Conservation (phyloP, 2,888 invertebrate species). For the Hypselothyrea guttata region DNA sequence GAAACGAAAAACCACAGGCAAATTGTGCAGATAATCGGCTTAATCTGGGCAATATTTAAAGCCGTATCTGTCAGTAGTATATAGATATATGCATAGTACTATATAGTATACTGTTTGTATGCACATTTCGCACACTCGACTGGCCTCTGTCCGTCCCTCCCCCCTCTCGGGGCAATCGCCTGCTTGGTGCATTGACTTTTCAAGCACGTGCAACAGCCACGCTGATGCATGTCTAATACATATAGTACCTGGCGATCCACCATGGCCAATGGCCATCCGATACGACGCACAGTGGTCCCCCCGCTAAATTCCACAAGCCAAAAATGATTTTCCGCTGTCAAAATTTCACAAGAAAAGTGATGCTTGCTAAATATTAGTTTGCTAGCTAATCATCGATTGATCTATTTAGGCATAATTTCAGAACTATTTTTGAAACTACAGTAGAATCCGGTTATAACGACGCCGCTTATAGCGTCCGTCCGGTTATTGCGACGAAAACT, state of each 20-base stretch:
- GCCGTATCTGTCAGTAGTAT: neutral
- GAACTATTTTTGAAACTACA: too few relatives aligned
- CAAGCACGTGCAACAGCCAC: conserved; percentile 49
- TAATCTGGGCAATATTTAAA: conserved; percentile 20
- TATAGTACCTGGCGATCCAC: conserved; percentile 18
- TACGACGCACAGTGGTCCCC: too few relatives aligned
- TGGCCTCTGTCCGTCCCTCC: conserved; percentile 17
- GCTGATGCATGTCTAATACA: conserved; percentile 54
- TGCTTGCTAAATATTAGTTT: too few relatives aligned
- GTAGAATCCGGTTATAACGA: too few relatives aligned
- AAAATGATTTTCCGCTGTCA: too few relatives aligned
- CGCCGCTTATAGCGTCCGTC: too few relatives aligned
- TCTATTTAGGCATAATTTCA: too few relatives aligned
- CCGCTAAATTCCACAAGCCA: too few relatives aligned
- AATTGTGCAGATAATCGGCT: conserved; percentile 28
- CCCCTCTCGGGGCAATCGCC: neutral
- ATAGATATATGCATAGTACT: neutral
- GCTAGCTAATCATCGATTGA: too few relatives aligned
- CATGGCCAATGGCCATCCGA: conserved; percentile 10
- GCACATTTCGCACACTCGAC: conserved; percentile 48
- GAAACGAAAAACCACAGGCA: conserved; percentile 8
- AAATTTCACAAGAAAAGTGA: too few relatives aligned
- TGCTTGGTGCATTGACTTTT: conserved; percentile 55
- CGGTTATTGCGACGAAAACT: too few relatives aligned
- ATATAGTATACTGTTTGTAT: conserved; percentile 22